Evolutionary conservation across 2,113 vertebrate species (phyloP).

Genomic region (Amphilophus citrinellus): DNA sequence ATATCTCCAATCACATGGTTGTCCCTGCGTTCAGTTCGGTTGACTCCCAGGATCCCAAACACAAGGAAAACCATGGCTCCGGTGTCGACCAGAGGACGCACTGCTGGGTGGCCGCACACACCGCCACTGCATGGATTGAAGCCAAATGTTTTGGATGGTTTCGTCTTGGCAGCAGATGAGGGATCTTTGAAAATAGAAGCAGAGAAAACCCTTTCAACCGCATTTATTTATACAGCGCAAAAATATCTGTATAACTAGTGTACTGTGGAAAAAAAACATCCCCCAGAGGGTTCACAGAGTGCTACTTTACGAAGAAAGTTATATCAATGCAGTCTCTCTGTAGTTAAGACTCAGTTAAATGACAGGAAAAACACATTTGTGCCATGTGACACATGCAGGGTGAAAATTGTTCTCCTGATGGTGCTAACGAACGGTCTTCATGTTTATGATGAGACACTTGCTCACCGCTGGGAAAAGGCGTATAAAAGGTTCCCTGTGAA

Average conservation of each 20-base stretch:
- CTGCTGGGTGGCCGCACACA: slow-evolving; percentile 89
- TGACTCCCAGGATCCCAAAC: slow-evolving; percentile 93
- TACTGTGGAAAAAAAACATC: slow-evolving; percentile 24
- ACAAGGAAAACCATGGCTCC: slow-evolving; percentile 99
- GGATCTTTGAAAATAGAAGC: slow-evolving; percentile 64
- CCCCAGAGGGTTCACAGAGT: slow-evolving; percentile 11
- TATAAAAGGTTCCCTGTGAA: slow-evolving; percentile 90
- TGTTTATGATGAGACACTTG: neutral
- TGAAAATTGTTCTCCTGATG: slow-evolving; percentile 7
- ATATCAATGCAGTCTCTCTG: neutral
- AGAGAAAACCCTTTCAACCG: slow-evolving; percentile 14
- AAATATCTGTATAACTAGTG: slow-evolving; percentile 34
- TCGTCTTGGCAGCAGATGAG: slow-evolving; percentile 39
- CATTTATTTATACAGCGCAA: slow-evolving; percentile 39
- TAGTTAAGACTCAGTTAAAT: slow-evolving; percentile 15
- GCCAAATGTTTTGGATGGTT: slow-evolving; percentile 85
- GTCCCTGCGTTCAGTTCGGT: slow-evolving; percentile 84
- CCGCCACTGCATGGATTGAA: slow-evolving; percentile 92
- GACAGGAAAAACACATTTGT: slow-evolving; percentile 14
- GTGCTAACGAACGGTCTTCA: neutral
- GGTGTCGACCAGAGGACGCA: slow-evolving; percentile 93
- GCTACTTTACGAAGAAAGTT: slow-evolving; percentile 27
- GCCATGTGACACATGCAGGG: slow-evolving; percentile 2
- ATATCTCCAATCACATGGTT: slow-evolving; percentile 96
- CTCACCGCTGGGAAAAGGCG: slow-evolving; percentile 88